phyloP scores from a whole-genome alignment of 1,140 invertebrate genomes.

The Prorops nasuta region DNA sequence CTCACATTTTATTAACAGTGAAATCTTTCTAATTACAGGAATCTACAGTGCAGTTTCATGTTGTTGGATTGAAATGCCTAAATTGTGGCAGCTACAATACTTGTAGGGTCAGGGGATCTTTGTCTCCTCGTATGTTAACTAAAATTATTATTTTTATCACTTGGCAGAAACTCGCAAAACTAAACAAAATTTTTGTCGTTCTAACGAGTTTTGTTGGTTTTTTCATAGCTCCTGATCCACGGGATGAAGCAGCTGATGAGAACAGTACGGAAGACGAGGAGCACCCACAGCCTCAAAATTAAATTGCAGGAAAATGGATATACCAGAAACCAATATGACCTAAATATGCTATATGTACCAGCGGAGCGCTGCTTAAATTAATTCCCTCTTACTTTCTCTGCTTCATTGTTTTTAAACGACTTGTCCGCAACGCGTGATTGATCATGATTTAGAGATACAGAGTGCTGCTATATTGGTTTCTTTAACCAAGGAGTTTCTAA shows the following conservation, averaged over 20 bases:
- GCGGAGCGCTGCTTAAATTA: too few relatives aligned
- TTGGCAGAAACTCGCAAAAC: neutral
- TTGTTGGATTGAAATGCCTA: slow-evolving; percentile 79
- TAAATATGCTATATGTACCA: too few relatives aligned
- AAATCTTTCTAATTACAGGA: slow-evolving; percentile 58
- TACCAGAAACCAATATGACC: too few relatives aligned
- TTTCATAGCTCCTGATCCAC: slow-evolving; percentile 33
- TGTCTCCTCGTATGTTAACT: slow-evolving; percentile 36
- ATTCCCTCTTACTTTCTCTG: too few relatives aligned
- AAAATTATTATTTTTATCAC: neutral
- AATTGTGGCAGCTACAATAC: slow-evolving; percentile 87
- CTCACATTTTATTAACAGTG: too few relatives aligned
- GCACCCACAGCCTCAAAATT: slow-evolving; percentile 25
- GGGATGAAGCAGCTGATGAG: slow-evolving; percentile 33
- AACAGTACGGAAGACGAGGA: slow-evolving; percentile 33
- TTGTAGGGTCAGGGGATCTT: slow-evolving; percentile 68
- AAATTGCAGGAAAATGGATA: too few relatives aligned
- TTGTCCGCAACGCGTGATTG: too few relatives aligned
- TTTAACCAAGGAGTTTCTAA: too few relatives aligned
- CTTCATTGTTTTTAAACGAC: too few relatives aligned
- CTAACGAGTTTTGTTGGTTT: neutral
- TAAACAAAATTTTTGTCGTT: neutral
- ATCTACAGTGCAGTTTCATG: slow-evolving; percentile 78
- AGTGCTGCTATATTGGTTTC: too few relatives aligned
- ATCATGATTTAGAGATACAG: too few relatives aligned